These are phyloP conservation scores for Protophormia terraenovae DNA, from an alignment of 2,888 invertebrate genomes.

Conservation along the genomic window DNA sequence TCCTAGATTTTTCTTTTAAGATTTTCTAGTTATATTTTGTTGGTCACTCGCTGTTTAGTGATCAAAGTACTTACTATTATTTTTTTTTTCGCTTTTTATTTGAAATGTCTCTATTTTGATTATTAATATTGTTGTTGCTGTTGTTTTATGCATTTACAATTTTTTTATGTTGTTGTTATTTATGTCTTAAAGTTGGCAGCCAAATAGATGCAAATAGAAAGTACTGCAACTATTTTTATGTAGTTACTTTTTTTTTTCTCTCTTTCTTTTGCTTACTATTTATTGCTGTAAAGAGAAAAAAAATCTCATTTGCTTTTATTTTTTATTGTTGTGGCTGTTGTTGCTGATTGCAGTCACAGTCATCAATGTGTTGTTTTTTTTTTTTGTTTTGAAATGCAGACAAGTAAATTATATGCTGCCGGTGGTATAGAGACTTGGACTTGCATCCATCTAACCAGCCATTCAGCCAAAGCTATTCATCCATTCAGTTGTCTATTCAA, in stretches of 20 bases:
- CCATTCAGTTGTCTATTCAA: constrained; percentile 9
- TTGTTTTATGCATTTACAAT: constrained; percentile 1
- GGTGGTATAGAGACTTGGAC: constrained; percentile 19
- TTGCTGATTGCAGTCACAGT: constrained; percentile 53
- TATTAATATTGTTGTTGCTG: constrained; percentile 27
- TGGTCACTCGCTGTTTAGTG: background rate
- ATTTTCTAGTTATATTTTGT: no score
- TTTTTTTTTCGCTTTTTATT: background rate
- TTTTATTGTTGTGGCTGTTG: constrained; percentile 46
- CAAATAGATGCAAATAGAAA: constrained; percentile 64
- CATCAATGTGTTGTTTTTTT: constrained; percentile 25
- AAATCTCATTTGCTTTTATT: constrained; percentile 58
- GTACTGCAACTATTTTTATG: constrained; percentile 54
- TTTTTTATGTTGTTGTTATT: constrained; percentile 47
- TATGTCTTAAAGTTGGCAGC: constrained; percentile 53
- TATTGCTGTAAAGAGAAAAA: background rate
- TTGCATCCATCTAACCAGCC: constrained; percentile 26
- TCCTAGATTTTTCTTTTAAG: no score
- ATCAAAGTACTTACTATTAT: background rate
- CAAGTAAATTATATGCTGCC: constrained; percentile 61
- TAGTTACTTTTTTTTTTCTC: constrained; percentile 2
- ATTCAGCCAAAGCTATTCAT: constrained; percentile 7
- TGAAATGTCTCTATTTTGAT: constrained; percentile 43
- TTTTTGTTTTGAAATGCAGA: constrained; percentile 43
- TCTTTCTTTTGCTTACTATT: background rate